These are phyloP conservation scores for Drosophila picticornis DNA, from an alignment of 2,888 invertebrate species.

Conservation along the genomic window DNA sequence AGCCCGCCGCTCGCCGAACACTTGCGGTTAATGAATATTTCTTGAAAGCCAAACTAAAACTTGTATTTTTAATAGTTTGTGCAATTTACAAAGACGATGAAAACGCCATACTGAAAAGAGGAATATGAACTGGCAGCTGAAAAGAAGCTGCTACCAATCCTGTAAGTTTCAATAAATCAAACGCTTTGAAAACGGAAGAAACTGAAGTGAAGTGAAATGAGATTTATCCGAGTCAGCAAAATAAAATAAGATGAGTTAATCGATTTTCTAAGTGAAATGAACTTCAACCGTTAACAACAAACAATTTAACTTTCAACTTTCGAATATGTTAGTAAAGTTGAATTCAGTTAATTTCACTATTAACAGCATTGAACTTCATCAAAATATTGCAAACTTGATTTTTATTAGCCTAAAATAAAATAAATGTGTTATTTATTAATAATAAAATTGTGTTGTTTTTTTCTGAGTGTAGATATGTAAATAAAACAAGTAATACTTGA, in stretches of 20 bases:
- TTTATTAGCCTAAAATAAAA: neutral
- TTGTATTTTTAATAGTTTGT: constrained; percentile 48
- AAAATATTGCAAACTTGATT: neutral
- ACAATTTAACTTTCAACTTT: neutral
- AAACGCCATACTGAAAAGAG: neutral
- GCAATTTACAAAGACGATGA: constrained; percentile 39
- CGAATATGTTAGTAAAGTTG: neutral
- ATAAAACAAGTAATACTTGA: neutral
- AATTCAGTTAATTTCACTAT: neutral
- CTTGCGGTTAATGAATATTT: constrained; percentile 58
- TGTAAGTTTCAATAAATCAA: constrained; percentile 25
- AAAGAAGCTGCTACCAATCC: neutral
- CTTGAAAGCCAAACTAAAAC: constrained; percentile 46
- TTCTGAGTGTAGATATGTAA: neutral
- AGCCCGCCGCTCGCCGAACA: constrained; percentile 33
- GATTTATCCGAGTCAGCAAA: neutral
- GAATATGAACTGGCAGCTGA: neutral
- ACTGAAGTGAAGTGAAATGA: neutral
- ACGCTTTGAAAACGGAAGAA: constrained; percentile 1
- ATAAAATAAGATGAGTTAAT: neutral
- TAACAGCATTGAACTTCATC: neutral
- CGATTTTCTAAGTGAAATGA: neutral
- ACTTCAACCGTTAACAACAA: neutral
- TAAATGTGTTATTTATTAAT: neutral
- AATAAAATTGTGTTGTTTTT: neutral